phyloP scores from a whole-genome alignment of 1,140 invertebrate genomes.

The Eubasilissa regina region DNA sequence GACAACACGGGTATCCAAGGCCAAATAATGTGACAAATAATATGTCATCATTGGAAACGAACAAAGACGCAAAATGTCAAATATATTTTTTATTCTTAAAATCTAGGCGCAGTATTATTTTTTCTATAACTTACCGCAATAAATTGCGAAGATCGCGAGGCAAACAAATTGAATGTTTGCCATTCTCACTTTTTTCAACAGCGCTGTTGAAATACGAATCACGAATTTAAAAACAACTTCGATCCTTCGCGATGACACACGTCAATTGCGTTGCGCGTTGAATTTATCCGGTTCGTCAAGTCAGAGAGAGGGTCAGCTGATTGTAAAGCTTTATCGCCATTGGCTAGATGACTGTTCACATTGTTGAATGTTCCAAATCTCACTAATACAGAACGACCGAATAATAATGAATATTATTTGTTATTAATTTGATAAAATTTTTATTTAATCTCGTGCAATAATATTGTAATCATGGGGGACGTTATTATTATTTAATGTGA shows the following conservation, averaged over 20 bases:
- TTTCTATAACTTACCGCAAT: slow-evolving; percentile 43
- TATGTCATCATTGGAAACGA: slow-evolving; percentile 32
- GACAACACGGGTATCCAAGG: slow-evolving; percentile 31
- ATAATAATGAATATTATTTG: neutral
- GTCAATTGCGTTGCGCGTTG: slow-evolving; percentile 5
- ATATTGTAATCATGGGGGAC: neutral
- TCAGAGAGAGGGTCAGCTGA: slow-evolving; percentile 36
- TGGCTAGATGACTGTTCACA: slow-evolving; percentile 5
- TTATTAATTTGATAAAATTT: neutral
- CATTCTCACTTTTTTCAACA: slow-evolving; percentile 21
- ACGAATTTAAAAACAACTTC: slow-evolving; percentile 21
- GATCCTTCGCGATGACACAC: neutral
- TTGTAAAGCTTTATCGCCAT: slow-evolving; percentile 15
- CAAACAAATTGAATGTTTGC: slow-evolving; percentile 46
- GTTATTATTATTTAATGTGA: neutral
- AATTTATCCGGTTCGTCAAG: slow-evolving; percentile 34
- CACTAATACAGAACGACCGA: neutral
- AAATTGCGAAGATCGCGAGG: slow-evolving; percentile 46
- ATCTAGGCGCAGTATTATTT: slow-evolving; percentile 10
- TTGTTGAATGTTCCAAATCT: slow-evolving; percentile 26
- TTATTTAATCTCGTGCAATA: too few species aligned
- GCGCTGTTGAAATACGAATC: slow-evolving; percentile 4
- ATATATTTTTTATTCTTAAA: neutral
- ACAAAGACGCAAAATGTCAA: slow-evolving; percentile 50
- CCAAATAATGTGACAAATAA: slow-evolving; percentile 8